phyloP scores from a whole-genome alignment of 2,888 invertebrate genomes.

The Dasysyrphus tricinctus region DNA sequence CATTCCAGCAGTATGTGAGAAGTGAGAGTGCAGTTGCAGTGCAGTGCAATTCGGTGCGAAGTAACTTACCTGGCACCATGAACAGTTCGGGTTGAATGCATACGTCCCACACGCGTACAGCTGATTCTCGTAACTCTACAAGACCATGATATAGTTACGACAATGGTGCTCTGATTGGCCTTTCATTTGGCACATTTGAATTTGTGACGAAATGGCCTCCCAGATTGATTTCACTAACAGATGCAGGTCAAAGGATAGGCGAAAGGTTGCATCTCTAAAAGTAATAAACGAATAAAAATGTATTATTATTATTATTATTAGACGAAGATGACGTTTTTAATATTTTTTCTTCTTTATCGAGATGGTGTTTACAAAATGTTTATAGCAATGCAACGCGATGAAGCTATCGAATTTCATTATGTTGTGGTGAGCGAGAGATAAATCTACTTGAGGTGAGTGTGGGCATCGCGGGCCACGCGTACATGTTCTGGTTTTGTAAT shows the following conservation, averaged over 20 bases:
- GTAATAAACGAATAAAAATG: constrained; percentile 55
- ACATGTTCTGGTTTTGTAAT: constrained; percentile 54
- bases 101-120: constrained; percentile 96
- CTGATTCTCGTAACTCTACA: constrained; percentile 88
- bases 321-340: constrained; percentile 35
- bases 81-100: constrained; percentile 94
- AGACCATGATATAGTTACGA: constrained; percentile 94
- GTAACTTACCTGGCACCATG: constrained; percentile 91
- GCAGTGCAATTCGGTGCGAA: constrained; percentile 20
- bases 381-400: constrained; percentile 39
- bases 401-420: constrained; percentile 50
- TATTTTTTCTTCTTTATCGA: constrained; percentile 22
- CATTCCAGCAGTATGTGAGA: background rate
- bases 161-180: constrained; percentile 94
- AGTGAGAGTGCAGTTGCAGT: constrained; percentile 30
- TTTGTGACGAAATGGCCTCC: constrained; percentile 89
- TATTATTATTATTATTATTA: constrained; percentile 25
- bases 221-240: constrained; percentile 90
- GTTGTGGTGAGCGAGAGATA: constrained; percentile 15
- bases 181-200: constrained; percentile 90
- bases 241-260: constrained; percentile 90
- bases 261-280: constrained; percentile 92
- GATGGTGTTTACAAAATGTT: constrained; percentile 62
- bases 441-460: constrained; percentile 52
- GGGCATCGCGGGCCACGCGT: constrained; percentile 59